A percentile compares a stretch with the other conserved stretches of the same genome.
Evolutionary conservation across 2,113 vertebrate species (phyloP).

Genomic region (Tyto alba): DNA sequence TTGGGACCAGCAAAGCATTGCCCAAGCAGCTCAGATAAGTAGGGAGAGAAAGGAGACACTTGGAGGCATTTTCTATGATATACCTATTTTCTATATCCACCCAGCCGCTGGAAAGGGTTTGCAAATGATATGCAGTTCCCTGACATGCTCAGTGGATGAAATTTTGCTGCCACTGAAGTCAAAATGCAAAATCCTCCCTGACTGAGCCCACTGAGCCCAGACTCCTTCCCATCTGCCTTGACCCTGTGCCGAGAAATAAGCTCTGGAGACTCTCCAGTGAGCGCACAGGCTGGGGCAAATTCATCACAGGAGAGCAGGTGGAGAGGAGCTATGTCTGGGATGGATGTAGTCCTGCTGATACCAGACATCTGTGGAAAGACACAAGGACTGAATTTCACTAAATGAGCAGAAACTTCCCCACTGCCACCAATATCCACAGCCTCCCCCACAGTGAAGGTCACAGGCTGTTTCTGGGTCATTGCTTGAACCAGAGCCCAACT

Average conservation of each 20-base stretch:
- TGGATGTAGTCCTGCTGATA: not conserved
- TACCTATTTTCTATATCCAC: not conserved
- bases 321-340: not conserved
- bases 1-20: not conserved
- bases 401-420: not conserved
- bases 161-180: not conserved
- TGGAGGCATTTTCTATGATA: not conserved
- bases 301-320: not conserved
- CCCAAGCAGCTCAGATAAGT: not conserved
- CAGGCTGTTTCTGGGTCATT: not conserved
- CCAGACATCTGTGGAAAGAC: not conserved
- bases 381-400: not conserved
- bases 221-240: not conserved
- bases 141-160: not conserved
- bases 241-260: not conserved
- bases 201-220: not conserved
- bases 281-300: not conserved
- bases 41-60: not conserved
- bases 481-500: not conserved
- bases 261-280: rapidly evolving
- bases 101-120: not conserved
- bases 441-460: rapidly evolving
- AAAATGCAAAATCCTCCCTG: not conserved
- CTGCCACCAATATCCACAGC: not conserved
- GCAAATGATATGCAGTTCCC: not conserved